Evolutionary conservation across 1,140 invertebrate genomes (phyloP), one percentile per base, ranked within the genome.

Genomic region (Vanessa atalanta): DNA sequence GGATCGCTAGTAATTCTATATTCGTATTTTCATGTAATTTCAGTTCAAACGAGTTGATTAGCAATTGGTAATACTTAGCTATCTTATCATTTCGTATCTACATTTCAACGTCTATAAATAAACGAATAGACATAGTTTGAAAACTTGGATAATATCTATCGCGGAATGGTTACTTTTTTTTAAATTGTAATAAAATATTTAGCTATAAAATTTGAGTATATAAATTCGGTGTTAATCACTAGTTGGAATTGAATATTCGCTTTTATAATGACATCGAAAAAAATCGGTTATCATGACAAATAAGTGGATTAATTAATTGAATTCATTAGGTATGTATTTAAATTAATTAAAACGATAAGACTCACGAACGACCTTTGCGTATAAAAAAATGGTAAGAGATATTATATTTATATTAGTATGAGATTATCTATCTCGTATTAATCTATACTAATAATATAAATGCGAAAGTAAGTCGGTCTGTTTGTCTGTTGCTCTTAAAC

Each of bases 51-150:
- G 9, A 43, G n/a, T n/a, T 9, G 71, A 77, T 65, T 63, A 71
- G 43, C 68, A 70, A 60, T 70, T 61, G 47, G 57, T 70, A 72
- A 72, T 76, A 65, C 71, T 60, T 55, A 47, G 57, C 14, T 73
- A 73, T 73, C 71, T 77, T 70, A 74, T 73, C 67, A 53, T 63
- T 14, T 9, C 20, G 20, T 77, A 77, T 73, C 69, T 16, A 57
- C 48, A 55, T 55, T 48, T 55, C 71, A 61, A 65, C 48, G 69
- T 77, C 67, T 77, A 77, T 68, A 55, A 73, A 77, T 77, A 77
- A 48, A 67, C 47, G n/a, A 50, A 14, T 26, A 53, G 51, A 77
- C 53, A 65, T 65, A 72, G 51, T 31, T 65, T 23, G 20, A 72
- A 50, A 26, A 57, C 23, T 20, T 57, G 2, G 6, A 50, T 4